Evolutionary conservation across 2,888 invertebrate species (phyloP).

Genomic region (Phrixothrix hirtus): DNA sequence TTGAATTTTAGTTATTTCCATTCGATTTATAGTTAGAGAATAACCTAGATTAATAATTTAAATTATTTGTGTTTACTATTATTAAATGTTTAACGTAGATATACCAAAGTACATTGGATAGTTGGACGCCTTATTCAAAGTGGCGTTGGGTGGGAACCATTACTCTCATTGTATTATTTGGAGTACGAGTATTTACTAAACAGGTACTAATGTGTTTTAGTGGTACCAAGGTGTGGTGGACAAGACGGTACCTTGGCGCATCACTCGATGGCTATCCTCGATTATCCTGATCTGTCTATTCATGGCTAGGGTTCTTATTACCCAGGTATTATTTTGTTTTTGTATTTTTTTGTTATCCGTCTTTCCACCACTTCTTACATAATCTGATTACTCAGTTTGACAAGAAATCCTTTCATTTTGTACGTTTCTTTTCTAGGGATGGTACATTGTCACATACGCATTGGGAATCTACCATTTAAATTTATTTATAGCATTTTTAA

Average conservation of each 20-base stretch:
- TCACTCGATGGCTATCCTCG: constrained; percentile 54
- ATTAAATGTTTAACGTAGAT: constrained; percentile 57
- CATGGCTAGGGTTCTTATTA: constrained; percentile 55
- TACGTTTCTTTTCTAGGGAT: constrained; percentile 73
- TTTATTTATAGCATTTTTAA: constrained; percentile 98
- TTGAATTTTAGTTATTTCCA: no score
- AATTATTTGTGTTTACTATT: constrained; percentile 6
- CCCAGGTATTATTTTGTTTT: constrained; percentile 51
- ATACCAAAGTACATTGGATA: constrained; percentile 84
- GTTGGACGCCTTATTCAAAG: constrained; percentile 81
- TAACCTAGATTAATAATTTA: no score
- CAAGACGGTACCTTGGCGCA: constrained; percentile 57
- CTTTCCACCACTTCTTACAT: constrained; percentile 37
- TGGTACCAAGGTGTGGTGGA: constrained; percentile 59
- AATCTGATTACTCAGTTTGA: constrained; percentile 12
- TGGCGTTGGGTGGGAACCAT: constrained; percentile 80
- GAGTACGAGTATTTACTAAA: constrained; percentile 78
- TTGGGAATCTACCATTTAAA: constrained; percentile 99
- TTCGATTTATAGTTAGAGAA: no score
- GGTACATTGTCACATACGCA: constrained; percentile 99
- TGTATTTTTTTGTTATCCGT: constrained; percentile 24
- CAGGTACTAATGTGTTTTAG: constrained; percentile 68
- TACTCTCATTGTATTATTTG: constrained; percentile 71
- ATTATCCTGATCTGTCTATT: constrained; percentile 53
- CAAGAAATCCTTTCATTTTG: not conserved